phyloP scores from a whole-genome alignment of 2,888 invertebrate species.

The Balanococcus diminutus region DNA sequence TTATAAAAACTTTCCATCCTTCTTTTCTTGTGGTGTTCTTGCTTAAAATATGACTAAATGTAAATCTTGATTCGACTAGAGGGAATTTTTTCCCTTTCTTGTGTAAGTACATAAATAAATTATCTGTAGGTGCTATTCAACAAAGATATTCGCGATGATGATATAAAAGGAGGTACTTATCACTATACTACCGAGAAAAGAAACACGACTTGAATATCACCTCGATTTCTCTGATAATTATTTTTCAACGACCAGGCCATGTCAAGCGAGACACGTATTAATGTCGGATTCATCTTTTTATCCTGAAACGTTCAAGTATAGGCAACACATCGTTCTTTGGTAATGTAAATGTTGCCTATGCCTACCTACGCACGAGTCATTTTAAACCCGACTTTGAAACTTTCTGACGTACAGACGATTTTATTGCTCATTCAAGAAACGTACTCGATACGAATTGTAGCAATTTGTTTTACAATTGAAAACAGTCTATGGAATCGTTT shows the following conservation, averaged over 20 bases:
- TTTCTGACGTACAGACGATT: neutral
- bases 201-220: neutral
- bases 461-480: neutral
- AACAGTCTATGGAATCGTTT: neutral
- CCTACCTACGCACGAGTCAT: neutral
- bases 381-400: neutral
- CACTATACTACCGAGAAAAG: neutral
- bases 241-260: too few relatives aligned
- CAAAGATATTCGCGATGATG: too few relatives aligned
- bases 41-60: neutral
- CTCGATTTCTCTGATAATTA: neutral
- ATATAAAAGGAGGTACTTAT: neutral
- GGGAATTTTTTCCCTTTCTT: neutral
- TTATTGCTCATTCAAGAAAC: neutral
- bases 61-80: neutral
- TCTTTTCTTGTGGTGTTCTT: neutral
- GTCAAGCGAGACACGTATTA: neutral
- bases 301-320: neutral
- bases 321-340: neutral
- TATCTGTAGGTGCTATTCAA: too few relatives aligned
- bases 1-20: neutral
- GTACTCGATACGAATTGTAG: neutral
- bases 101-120: neutral
- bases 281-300: neutral
- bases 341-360: neutral